phyloP scores from a whole-genome alignment of 1,140 invertebrate genomes.

The Hycleus phaleratus region DNA sequence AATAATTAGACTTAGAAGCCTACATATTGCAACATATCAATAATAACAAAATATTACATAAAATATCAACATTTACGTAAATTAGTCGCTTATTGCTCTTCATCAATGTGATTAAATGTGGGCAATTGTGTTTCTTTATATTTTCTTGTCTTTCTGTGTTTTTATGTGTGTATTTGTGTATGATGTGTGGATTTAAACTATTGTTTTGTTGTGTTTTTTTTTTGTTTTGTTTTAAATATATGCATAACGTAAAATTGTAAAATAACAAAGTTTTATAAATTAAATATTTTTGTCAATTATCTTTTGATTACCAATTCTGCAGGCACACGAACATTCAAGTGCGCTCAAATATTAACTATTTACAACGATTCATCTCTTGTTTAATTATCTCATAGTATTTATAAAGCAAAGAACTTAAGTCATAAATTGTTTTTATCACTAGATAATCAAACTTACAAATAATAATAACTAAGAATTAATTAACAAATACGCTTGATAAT shows the following conservation, averaged over 20 bases:
- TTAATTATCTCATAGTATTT: too few species aligned
- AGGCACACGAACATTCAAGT: slow-evolving; percentile 36
- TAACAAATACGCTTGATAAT: slow-evolving; percentile 39
- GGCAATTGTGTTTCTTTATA: slow-evolving; percentile 26
- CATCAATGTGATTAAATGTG: slow-evolving; percentile 39
- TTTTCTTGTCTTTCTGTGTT: too few species aligned
- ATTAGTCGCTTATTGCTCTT: slow-evolving; percentile 21
- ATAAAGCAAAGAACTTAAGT: slow-evolving; percentile 38
- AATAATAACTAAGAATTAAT: slow-evolving; percentile 37
- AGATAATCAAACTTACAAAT: slow-evolving; percentile 15
- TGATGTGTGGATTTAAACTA: slow-evolving; percentile 17
- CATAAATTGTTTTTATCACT: slow-evolving; percentile 22
- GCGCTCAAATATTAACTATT: slow-evolving; percentile 35
- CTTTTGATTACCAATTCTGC: slow-evolving; percentile 10
- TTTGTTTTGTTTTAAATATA: not conserved
- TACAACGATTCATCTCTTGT: slow-evolving; percentile 26
- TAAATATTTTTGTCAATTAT: slow-evolving; percentile 23
- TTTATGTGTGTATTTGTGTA: too few species aligned
- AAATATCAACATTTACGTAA: slow-evolving; percentile 12
- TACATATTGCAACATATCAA: slow-evolving; percentile 23
- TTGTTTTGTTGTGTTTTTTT: slow-evolving; percentile 37
- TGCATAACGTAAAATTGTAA: slow-evolving; percentile 17
- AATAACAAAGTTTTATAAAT: slow-evolving; percentile 7
- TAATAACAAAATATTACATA: slow-evolving; percentile 20
- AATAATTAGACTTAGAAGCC: slow-evolving; percentile 3